Conservation (phyloP, 2,113 vertebrate species). For the Lipophrys pholis region DNA sequence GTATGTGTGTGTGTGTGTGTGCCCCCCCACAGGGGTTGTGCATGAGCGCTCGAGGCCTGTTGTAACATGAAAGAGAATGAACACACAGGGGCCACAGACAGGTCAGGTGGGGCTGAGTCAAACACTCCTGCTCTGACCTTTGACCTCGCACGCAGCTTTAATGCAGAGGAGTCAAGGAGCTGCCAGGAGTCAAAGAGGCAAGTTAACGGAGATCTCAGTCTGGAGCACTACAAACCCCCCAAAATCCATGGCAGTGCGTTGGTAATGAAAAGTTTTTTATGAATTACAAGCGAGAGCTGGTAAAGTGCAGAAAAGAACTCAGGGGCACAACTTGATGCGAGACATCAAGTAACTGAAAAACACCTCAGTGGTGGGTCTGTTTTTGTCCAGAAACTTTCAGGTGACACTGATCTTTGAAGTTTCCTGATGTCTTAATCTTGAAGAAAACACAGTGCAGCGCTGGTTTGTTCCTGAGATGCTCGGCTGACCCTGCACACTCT, state of each 20-base stretch:
- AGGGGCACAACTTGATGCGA: constrained; percentile 3
- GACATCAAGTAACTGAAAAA: constrained; percentile 3
- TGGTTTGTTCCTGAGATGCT: constrained; percentile 10
- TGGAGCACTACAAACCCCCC: constrained; percentile 46
- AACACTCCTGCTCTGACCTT: constrained; percentile 69
- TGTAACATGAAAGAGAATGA: constrained; percentile 76
- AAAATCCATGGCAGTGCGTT: constrained; percentile 5
- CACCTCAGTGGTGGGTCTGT: not conserved
- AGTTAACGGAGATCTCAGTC: constrained; percentile 64
- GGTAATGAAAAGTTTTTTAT: not conserved
- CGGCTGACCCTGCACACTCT: constrained; percentile 29
- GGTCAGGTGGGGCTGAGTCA: constrained; percentile 74
- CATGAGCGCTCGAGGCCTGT: constrained; percentile 71
- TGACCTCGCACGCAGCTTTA: constrained; percentile 63
- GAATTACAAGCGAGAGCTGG: not conserved
- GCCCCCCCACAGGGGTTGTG: constrained; percentile 65
- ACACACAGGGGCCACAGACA: constrained; percentile 62
- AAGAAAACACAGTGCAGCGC: not conserved
- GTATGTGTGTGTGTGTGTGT: constrained; percentile 1
- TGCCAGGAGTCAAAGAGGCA: constrained; percentile 60
- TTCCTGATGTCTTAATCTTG: not conserved
- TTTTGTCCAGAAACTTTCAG: not conserved
- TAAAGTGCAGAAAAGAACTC: constrained; percentile 12
- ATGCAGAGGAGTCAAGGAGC: constrained; percentile 73
- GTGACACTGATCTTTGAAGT: not conserved